Evolutionary conservation across 2,113 vertebrate genomes (phyloP).

Genomic region (Paralichthys olivaceus): DNA sequence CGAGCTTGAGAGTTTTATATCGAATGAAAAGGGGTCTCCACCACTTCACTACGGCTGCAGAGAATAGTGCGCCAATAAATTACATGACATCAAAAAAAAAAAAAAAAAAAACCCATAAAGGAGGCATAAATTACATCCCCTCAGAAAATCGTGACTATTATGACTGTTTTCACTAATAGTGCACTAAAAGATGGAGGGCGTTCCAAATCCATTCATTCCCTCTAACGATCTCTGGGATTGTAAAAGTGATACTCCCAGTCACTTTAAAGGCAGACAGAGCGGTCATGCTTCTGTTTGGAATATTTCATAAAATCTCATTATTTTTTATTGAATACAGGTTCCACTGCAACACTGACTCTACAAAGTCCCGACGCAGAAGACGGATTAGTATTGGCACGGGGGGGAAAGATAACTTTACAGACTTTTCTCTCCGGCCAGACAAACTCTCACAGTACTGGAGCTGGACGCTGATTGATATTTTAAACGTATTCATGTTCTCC

Average conservation of each 20-base stretch:
- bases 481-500: neutral
- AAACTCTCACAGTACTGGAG: neutral
- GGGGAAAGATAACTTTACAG: conserved; percentile 44
- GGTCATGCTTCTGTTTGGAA: conserved; percentile 84
- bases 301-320: conserved; percentile 83
- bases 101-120: conserved; percentile 78
- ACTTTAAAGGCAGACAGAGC: conserved; percentile 68
- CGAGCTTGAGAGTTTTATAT: conserved; percentile 76
- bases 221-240: conserved; percentile 68
- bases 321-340: conserved; percentile 80
- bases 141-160: conserved; percentile 79
- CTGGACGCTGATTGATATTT: neutral
- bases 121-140: conserved; percentile 80
- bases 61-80: conserved; percentile 76
- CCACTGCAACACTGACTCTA: conserved; percentile 52
- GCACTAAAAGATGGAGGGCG: conserved; percentile 78
- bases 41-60: conserved; percentile 59
- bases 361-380: conserved; percentile 39
- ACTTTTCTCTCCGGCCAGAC: neutral
- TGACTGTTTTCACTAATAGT: conserved; percentile 80
- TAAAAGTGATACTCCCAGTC: conserved; percentile 75
- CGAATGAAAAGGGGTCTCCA: conserved; percentile 72
- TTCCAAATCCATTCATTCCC: conserved; percentile 77
- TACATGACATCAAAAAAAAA: conserved; percentile 80
- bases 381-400: conserved; percentile 44